Conservation (phyloP, 1,140 invertebrate species). For the Aricia agestis region DNA sequence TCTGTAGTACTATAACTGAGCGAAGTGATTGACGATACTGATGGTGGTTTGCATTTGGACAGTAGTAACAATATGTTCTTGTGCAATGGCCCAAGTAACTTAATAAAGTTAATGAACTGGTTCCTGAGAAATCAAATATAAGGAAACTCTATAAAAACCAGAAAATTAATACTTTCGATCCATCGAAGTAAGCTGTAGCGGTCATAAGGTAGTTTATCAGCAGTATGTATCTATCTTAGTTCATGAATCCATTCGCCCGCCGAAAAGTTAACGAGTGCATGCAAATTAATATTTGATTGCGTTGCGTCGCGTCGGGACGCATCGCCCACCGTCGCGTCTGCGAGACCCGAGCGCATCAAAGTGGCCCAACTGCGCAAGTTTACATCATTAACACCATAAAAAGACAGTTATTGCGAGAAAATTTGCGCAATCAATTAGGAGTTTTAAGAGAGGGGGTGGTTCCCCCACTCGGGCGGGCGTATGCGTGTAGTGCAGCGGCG, state of each 20-base stretch:
- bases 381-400: slow-evolving; percentile 74
- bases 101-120: too few relatives aligned
- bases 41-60: too few relatives aligned
- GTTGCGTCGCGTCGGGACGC: slow-evolving; percentile 19
- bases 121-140: too few relatives aligned
- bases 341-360: slow-evolving; percentile 51
- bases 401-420: slow-evolving; percentile 75
- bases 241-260: slow-evolving; percentile 25
- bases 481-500: slow-evolving; percentile 66
- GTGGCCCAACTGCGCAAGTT: slow-evolving; percentile 64
- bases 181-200: too few relatives aligned
- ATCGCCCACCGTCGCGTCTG: not conserved
- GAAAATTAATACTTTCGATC: too few relatives aligned
- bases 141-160: too few relatives aligned
- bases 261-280: slow-evolving; percentile 43
- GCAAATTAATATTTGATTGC: slow-evolving; percentile 64
- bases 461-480: slow-evolving; percentile 38
- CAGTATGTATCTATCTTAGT: not conserved
- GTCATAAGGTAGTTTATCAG: not conserved
- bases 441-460: slow-evolving; percentile 61
- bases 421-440: slow-evolving; percentile 75
- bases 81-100: too few relatives aligned
- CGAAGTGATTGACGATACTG: too few relatives aligned
- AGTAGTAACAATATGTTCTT: too few relatives aligned
- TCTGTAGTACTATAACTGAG: too few relatives aligned